Conservation (phyloP, 2,888 invertebrate species). For the Corythucha ciliata region DNA sequence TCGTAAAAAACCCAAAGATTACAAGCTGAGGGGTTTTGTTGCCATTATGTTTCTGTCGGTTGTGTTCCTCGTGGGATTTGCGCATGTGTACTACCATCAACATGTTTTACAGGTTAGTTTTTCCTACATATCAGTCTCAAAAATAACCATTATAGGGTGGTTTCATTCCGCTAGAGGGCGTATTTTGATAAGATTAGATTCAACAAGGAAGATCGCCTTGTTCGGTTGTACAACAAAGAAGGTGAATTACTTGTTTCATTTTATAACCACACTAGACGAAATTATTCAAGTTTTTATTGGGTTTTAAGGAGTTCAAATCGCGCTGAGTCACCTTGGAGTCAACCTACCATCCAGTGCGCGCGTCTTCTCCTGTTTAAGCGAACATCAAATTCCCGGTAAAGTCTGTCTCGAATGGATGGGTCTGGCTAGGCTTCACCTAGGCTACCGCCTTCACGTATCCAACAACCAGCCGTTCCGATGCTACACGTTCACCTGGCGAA, state of each 20-base stretch:
- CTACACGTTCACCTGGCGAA: conserved; percentile 76
- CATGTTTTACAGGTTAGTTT: conserved; percentile 54
- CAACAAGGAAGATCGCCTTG: conserved; percentile 62
- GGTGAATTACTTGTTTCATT: conserved; percentile 48
- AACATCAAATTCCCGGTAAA: conserved; percentile 49
- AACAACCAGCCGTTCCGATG: conserved; percentile 47
- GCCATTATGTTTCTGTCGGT: conserved; percentile 69
- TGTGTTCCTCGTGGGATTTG: conserved; percentile 71
- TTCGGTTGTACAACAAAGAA: conserved; percentile 62
- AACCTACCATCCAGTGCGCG: conserved; percentile 49
- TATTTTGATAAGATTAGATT: conserved; percentile 76
- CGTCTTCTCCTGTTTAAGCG: conserved; percentile 61
- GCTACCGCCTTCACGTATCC: not conserved
- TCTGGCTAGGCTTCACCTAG: conserved; percentile 47
- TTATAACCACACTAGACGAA: conserved; percentile 3
- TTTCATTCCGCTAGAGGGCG: conserved; percentile 47
- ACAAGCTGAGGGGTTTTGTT: conserved; percentile 72
- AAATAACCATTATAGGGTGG: not conserved
- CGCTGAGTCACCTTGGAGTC: conserved; percentile 36
- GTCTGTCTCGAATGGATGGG: conserved; percentile 77
- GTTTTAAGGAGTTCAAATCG: conserved; percentile 36
- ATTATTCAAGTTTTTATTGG: conserved; percentile 8
- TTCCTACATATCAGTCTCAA: not conserved
- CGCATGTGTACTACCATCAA: conserved; percentile 73
- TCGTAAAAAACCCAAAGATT: conserved; percentile 58